Conservation (phyloP, 1,140 invertebrate species). For the Bombus waltoni region DNA sequence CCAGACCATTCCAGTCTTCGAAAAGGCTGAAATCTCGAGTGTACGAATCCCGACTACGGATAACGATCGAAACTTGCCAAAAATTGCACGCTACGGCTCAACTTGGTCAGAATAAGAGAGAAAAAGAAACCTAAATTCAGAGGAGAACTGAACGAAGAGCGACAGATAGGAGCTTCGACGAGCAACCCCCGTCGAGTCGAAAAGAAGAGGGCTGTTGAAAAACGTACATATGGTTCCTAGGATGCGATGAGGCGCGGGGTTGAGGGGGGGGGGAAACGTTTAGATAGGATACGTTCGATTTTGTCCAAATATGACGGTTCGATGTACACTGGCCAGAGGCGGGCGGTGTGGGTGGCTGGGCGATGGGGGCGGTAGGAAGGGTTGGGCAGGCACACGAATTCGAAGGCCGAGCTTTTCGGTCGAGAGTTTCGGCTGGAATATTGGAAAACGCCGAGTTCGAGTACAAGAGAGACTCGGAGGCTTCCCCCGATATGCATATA, state of each 20-base stretch:
- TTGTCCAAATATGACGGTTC: conserved; percentile 71
- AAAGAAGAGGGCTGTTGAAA: conserved; percentile 36
- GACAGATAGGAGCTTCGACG: background rate
- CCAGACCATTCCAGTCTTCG: background rate
- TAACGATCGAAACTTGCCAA: background rate
- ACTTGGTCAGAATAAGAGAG: background rate
- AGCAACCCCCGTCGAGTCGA: background rate
- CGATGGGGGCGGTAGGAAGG: conserved; percentile 22
- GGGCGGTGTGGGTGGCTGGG: background rate
- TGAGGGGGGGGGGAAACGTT: conserved; percentile 56
- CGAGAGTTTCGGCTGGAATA: conserved; percentile 71
- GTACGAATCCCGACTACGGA: background rate
- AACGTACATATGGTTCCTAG: conserved; percentile 20
- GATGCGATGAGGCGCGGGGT: background rate
- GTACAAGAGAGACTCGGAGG: conserved; percentile 70
- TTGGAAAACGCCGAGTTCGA: conserved; percentile 71
- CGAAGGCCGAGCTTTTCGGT: conserved; percentile 71
- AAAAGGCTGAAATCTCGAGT: background rate
- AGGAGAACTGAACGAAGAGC: background rate
- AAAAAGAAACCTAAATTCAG: background rate
- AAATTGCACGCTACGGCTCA: background rate
- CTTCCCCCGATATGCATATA: conserved; percentile 70
- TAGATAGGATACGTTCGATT: conserved; percentile 71
- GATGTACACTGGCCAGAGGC: conserved; percentile 57
- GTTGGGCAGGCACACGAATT: conserved; percentile 46